phyloP scores from a whole-genome alignment of 2,797 vertebrate species.

The Brachyrhaphis roseni region DNA sequence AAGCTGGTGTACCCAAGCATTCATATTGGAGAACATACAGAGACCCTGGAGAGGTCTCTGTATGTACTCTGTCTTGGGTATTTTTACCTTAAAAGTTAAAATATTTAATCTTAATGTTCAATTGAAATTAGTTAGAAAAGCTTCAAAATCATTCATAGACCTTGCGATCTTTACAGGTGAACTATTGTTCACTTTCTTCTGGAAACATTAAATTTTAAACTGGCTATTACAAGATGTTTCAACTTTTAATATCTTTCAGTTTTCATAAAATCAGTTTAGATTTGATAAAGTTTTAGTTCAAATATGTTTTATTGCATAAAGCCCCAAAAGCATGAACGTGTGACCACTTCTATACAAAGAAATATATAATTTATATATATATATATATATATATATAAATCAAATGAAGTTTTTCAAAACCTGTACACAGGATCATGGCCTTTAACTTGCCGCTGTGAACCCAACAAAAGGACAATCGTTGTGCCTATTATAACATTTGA shows the following conservation, averaged over 20 bases:
- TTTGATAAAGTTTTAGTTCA: not conserved
- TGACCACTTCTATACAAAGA: not conserved
- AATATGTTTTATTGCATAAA: not conserved
- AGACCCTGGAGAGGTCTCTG: no score
- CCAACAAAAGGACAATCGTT: not conserved
- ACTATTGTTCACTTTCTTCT: not conserved
- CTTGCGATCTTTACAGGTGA: not conserved
- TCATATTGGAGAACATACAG: no score
- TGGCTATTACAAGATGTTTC: not conserved
- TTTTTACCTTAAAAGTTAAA: not conserved
- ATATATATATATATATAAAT: not conserved
- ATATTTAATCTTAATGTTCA: not conserved
- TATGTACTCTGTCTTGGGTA: no score
- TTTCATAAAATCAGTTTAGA: not conserved
- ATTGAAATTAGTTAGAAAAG: not conserved
- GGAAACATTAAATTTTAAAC: not conserved
- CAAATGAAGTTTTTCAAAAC: not conserved
- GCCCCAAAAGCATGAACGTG: not conserved
- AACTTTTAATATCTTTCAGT: not conserved
- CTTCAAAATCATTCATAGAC: not conserved
- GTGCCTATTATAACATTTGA: not conserved
- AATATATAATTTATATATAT: no score
- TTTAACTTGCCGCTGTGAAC: not conserved
- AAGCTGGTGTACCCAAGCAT: no score
- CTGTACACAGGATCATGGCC: not conserved